phyloP scores from a whole-genome alignment of 1,140 invertebrate species.

The Mizuhopecten yessoensis region DNA sequence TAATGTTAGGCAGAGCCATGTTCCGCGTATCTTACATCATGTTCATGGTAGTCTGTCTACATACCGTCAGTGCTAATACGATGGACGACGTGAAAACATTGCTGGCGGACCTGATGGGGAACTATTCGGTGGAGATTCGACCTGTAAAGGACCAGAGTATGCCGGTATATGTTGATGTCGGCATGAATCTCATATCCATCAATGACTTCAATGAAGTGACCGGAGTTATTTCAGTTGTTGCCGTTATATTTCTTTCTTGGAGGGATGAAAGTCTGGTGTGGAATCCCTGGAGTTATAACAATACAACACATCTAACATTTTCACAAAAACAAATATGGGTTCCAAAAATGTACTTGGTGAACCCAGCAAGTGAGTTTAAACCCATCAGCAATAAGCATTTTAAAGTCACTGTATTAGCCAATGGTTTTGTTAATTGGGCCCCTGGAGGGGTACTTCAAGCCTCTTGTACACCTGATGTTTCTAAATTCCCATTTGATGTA shows the following conservation, averaged over 20 bases:
- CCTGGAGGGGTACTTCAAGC: not conserved
- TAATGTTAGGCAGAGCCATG: not conserved
- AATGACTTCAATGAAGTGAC: constrained; percentile 48
- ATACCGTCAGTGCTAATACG: not conserved
- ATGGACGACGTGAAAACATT: not conserved
- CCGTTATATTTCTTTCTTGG: not conserved
- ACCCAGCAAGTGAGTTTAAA: constrained; percentile 22
- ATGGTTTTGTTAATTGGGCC: not conserved
- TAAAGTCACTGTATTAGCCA: not conserved
- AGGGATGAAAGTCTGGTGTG: constrained; percentile 46
- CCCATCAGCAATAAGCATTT: constrained; percentile 27
- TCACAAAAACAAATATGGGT: constrained; percentile 46
- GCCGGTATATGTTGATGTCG: not conserved
- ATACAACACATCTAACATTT: not conserved
- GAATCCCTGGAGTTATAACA: constrained; percentile 41
- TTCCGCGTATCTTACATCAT: not conserved
- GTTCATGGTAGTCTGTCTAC: not conserved
- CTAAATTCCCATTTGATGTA: constrained; percentile 52
- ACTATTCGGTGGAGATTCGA: not conserved
- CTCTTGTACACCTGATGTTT: constrained; percentile 37
- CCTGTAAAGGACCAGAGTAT: not conserved
- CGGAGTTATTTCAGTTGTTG: constrained; percentile 35
- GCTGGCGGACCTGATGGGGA: not conserved
- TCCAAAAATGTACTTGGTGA: constrained; percentile 40
- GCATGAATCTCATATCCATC: constrained; percentile 29